phyloP scores from a whole-genome alignment of 2,888 invertebrate genomes.

The Aromia moschata region DNA sequence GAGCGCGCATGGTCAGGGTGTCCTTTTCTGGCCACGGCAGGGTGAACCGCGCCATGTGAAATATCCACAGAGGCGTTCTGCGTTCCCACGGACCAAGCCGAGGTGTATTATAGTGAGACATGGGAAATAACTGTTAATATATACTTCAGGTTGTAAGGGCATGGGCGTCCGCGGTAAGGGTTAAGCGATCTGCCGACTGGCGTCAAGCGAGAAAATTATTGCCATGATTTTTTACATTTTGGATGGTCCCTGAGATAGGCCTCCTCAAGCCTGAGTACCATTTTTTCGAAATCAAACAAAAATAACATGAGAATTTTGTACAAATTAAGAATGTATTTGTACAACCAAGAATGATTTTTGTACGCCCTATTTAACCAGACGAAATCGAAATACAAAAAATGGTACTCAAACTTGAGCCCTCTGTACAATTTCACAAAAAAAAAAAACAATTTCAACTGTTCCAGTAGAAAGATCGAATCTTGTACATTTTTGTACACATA shows the following conservation, averaged over 20 bases:
- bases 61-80: conserved; percentile 44
- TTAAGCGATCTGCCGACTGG: background rate
- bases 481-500: background rate
- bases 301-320: background rate
- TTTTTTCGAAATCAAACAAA: too few species aligned
- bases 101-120: conserved; percentile 45
- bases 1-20: conserved; percentile 45
- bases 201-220: background rate
- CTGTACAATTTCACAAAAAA: too few species aligned
- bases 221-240: background rate
- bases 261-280: too few species aligned
- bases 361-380: too few species aligned
- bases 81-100: conserved; percentile 47
- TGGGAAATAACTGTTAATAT: conserved; percentile 53
- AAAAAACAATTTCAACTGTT: background rate
- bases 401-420: too few species aligned
- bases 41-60: conserved; percentile 42
- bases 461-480: too few species aligned
- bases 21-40: conserved; percentile 40
- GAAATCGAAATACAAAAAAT: too few species aligned
- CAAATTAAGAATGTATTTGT: background rate
- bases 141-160: conserved; percentile 38
- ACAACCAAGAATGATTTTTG: too few species aligned
- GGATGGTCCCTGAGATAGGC: background rate
- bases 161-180: conserved; percentile 27